Conservation (phyloP, 2,113 vertebrate species). For the Rallus limicola region DNA sequence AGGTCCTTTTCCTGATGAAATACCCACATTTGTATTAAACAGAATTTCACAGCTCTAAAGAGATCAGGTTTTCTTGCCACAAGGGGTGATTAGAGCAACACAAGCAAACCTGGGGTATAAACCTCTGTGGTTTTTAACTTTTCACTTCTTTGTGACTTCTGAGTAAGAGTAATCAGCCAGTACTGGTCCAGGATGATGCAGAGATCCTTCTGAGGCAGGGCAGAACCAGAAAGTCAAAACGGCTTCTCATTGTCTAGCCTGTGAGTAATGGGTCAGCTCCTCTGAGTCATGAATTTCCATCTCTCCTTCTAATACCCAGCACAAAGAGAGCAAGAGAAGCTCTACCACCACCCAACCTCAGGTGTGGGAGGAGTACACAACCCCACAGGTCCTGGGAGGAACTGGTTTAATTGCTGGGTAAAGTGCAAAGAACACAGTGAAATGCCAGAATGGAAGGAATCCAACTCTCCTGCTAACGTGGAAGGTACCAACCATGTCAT, state of each 20-base stretch:
- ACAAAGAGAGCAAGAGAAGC: not conserved
- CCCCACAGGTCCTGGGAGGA: rapidly evolving
- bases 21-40: not conserved
- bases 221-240: not conserved
- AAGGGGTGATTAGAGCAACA: not conserved
- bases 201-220: not conserved
- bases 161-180: not conserved
- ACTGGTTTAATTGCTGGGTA: not conserved
- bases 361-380: not conserved
- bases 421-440: not conserved
- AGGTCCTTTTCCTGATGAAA: not conserved
- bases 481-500: not conserved
- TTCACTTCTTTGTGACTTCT: not conserved
- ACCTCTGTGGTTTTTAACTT: not conserved
- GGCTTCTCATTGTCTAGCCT: not conserved
- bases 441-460: conserved; percentile 3
- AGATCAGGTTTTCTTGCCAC: not conserved
- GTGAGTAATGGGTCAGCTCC: not conserved
- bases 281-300: not conserved
- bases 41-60: not conserved
- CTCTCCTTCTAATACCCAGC: not conserved
- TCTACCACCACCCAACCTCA: not conserved
- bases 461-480: not conserved
- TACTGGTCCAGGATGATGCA: not conserved
- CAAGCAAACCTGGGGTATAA: not conserved